A percentile compares a stretch with the other conserved stretches of the same genome.
Evolutionary conservation across 92 coral and sea anemone species (phyloP).

Genomic region (Epizoanthus scotinus): DNA sequence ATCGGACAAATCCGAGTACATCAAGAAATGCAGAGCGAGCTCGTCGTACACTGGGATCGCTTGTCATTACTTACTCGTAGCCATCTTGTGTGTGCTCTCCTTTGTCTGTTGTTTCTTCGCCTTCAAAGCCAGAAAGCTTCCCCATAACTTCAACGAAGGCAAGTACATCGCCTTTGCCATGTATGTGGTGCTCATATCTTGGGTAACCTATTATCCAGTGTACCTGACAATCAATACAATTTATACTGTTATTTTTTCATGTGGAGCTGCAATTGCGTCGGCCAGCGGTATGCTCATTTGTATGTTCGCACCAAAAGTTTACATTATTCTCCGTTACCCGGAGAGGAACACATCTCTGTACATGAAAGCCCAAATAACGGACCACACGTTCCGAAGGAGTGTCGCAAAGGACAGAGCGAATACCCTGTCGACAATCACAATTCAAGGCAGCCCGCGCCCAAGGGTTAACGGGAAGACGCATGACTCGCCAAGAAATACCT

Average conservation of each 20-base stretch:
- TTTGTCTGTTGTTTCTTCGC: slow-evolving; percentile 74
- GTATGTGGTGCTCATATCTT: slow-evolving; percentile 68
- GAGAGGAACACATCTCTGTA: slow-evolving; percentile 71
- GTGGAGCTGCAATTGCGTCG: slow-evolving; percentile 65
- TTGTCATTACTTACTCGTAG: slow-evolving; percentile 57
- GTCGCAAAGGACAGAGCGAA: slow-evolving; percentile 29
- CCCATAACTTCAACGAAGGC: slow-evolving; percentile 87
- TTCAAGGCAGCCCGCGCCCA: slow-evolving; percentile 26
- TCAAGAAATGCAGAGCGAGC: slow-evolving; percentile 46
- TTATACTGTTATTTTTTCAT: slow-evolving; percentile 61
- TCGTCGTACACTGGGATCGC: slow-evolving; percentile 42
- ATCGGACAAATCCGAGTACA: slow-evolving; percentile 45
- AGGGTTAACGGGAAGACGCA: background rate
- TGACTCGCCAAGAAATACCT: slow-evolving; percentile 12
- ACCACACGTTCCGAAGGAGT: slow-evolving; percentile 70
- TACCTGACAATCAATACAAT: slow-evolving; percentile 61
- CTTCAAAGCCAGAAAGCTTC: slow-evolving; percentile 76
- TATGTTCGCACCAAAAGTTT: slow-evolving; percentile 79
- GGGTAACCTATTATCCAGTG: slow-evolving; percentile 80
- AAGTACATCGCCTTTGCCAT: slow-evolving; percentile 83
- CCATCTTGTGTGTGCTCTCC: slow-evolving; percentile 53
- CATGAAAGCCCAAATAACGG: slow-evolving; percentile 77
- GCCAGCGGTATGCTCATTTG: slow-evolving; percentile 81
- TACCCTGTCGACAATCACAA: slow-evolving; percentile 5
- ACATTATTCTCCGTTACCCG: slow-evolving; percentile 72